Percentiles rank a stretch among this genome's conserved stretches.
Evolutionary conservation across 2,113 vertebrate genomes (phyloP).

Genomic region (Calidris pygmaea): DNA sequence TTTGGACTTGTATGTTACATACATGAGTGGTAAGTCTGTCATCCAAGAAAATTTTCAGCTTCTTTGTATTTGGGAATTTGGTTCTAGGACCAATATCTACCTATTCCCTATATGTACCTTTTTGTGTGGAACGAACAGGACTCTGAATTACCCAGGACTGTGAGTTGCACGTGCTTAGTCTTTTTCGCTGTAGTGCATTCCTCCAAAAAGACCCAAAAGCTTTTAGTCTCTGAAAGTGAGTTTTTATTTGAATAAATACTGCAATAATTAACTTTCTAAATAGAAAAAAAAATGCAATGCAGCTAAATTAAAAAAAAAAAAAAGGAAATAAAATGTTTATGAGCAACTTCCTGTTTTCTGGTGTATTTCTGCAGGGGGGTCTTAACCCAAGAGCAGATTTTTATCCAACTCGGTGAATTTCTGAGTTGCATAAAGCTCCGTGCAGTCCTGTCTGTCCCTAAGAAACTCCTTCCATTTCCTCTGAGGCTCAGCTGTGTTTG

Average conservation of each 20-base stretch:
- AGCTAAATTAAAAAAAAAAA: not conserved
- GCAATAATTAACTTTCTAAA: not conserved
- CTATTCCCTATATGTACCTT: not conserved
- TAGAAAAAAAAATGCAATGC: not conserved
- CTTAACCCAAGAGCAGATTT: not conserved
- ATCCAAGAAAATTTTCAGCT: not conserved
- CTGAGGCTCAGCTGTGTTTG: not conserved
- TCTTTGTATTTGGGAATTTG: not conserved
- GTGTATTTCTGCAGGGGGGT: not conserved
- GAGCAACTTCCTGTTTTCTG: not conserved
- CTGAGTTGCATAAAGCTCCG: not conserved
- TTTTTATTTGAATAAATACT: not conserved
- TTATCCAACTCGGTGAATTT: not conserved
- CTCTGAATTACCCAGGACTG: not conserved
- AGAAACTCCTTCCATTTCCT: not conserved
- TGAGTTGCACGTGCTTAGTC: not conserved
- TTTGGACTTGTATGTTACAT: not conserved
- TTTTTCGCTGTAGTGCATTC: not conserved
- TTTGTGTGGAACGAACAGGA: not conserved
- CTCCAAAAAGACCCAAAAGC: not conserved
- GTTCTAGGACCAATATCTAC: not conserved
- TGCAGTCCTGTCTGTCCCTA: not conserved
- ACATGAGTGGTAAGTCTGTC: rapidly evolving
- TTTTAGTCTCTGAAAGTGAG: not conserved
- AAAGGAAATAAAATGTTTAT: not conserved